Base-by-base conservation (phyloP, 2,888 invertebrate species). In the Abrostola tripartita region DNA sequence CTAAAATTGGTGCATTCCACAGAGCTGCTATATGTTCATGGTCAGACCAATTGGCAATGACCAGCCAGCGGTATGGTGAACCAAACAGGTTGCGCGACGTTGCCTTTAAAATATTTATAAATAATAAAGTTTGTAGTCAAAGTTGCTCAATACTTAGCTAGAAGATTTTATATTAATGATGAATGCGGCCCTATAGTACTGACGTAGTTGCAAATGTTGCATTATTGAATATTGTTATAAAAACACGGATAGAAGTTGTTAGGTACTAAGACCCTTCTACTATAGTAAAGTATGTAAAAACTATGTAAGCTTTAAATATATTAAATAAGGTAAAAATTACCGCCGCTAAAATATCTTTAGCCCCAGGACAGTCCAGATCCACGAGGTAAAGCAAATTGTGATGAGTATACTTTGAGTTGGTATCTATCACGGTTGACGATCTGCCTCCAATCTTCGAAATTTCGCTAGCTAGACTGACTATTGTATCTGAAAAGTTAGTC, bases 41-140 rank as follows among this genome's bases (percentile, higher is more conserved):
- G 10, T 78, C 58, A 6, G 58, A 42, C 1, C 65, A 71, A 54
- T 76, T 71, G 2, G 79, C 68, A 0, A 90, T 55, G 0, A 86
- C 76, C 6, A 93, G 71, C 93, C 93, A 93, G 8, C 92, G 90
- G 61, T 83, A 89, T 6, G 92, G 92, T 0, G 80, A 80, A 4
- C 82, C 71, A 9, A 92, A 86, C 0, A 88, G 73, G 12, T 79
- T 73, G 9, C 55, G 71, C 8, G 74, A 57, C 38, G 83, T 80
- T 37, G 85, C 87, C 92, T 92, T 54, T 8, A 50, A 68, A 60
- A 40, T 37, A 0, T 9, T n/a, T 11, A 11, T 6, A 41, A 1
- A 41, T n/a, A 41, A n/a, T 2, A 2, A 24, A 24, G 24, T 24
- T 24, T 24, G 1, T 4, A 24, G 24, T 24, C 24, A 24, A 24